Base-by-base conservation (phyloP, 2,888 invertebrate species). In the Copidosoma aretas region DNA sequence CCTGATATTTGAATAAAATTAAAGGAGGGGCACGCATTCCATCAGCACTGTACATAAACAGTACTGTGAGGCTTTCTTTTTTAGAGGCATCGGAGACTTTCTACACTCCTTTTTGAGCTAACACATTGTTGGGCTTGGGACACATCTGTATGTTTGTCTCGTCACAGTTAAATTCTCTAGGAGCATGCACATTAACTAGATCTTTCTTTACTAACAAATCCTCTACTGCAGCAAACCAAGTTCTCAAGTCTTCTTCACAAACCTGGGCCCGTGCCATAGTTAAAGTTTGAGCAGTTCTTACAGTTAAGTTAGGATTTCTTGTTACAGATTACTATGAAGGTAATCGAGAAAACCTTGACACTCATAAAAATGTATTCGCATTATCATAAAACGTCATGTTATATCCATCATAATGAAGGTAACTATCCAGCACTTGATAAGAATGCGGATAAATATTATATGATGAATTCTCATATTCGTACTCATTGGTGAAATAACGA, bases 1-100 rank as follows among this genome's bases (percentile, higher is more conserved):
- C 32, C 32, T 32, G 3, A 8, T 32, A 32, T 32, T 32, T 32
- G 32, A 5, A 81, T 32, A 82, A 71, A 22, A 79, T 60, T 74
- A 79, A 76, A 21, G 78, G 75, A 25, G 79, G 77, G 22, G 74
- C 76, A 12, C 76, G 21, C 10, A 63, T 24, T 10, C 79, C 81
- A 59, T 59, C 70, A 25, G 79, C 79, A 72, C 75, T 79, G 43
- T 60, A 60, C 49, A 22, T 24, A 17, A 24, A 25, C 17, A 56
- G 12, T 25, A 56, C 56, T n/a, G 56, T 60, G 8, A 46, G 19
- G 4, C 24, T 60, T 22, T 46, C 24, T 46, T 46, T 60, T 58
- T 58, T 19, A 24, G 10, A 12, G 8, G 14, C 60, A 24, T 60
- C 22, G 10, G 17, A 22, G 14, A 22, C 24, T 60, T 46, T 24